Evolutionary conservation across 35 echinoderm and acorn worm genomes (phyloP).

Genomic region (Holothuria glaberrima): DNA sequence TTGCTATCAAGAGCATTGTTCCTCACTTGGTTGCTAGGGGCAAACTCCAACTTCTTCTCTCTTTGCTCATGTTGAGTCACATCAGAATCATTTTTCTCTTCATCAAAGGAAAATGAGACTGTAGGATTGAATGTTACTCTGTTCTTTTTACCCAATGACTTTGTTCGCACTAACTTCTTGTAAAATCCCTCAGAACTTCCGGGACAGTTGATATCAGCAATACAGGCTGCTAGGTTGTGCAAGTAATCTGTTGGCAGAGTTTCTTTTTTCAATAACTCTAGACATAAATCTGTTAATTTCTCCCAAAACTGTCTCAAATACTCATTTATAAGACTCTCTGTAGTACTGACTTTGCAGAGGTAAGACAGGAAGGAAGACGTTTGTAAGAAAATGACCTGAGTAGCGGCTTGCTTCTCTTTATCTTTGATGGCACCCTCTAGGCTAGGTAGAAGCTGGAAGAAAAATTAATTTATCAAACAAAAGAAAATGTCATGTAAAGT

Average conservation of each 20-base stretch:
- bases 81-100: background rate
- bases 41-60: background rate
- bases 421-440: constrained; percentile 65
- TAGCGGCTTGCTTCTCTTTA: constrained; percentile 43
- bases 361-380: constrained; percentile 76
- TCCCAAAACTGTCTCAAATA: constrained; percentile 70
- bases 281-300: constrained; percentile 64
- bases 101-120: background rate
- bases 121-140: constrained; percentile 17
- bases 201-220: constrained; percentile 32
- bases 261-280: constrained; percentile 32
- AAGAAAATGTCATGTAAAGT: no score
- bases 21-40: background rate
- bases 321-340: constrained; percentile 23
- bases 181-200: constrained; percentile 30
- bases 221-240: constrained; percentile 23
- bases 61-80: background rate
- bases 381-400: constrained; percentile 71
- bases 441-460: constrained; percentile 70
- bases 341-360: constrained; percentile 63
- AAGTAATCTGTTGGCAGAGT: background rate
- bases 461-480: background rate
- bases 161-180: constrained; percentile 2
- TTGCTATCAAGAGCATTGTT: background rate
- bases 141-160: background rate